Conservation (phyloP, 2,797 vertebrate species). For the Pseudopleuronectes americanus region DNA sequence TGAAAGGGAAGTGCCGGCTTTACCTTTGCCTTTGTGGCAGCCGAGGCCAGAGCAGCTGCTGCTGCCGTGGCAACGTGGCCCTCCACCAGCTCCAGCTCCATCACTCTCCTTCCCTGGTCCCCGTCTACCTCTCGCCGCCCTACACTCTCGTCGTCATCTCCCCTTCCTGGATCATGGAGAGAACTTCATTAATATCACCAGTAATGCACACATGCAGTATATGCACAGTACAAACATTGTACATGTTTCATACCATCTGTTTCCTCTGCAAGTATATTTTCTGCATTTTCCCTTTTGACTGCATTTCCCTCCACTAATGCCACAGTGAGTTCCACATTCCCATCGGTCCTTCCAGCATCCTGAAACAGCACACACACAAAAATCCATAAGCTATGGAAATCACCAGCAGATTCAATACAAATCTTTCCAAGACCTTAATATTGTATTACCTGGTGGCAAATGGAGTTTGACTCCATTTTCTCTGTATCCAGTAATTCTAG, state of each 20-base stretch:
- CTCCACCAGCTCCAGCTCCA: slow-evolving; percentile 92
- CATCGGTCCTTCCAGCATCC: slow-evolving; percentile 61
- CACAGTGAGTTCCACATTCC: slow-evolving; percentile 62
- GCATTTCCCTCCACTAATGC: slow-evolving; percentile 57
- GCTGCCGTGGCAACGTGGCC: slow-evolving; percentile 92
- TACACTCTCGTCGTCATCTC: slow-evolving; percentile 85
- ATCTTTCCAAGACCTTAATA: not conserved
- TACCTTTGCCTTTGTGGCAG: slow-evolving; percentile 98
- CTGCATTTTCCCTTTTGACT: slow-evolving; percentile 80
- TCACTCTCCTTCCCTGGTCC: slow-evolving; percentile 84
- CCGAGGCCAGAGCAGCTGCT: slow-evolving; percentile 93
- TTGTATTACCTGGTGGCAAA: slow-evolving; percentile 84
- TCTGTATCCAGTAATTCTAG: slow-evolving; percentile 82
- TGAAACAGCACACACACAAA: slow-evolving; percentile 33
- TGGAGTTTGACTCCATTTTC: slow-evolving; percentile 85
- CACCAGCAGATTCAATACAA: not conserved
- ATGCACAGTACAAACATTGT: not conserved
- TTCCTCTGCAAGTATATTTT: slow-evolving; percentile 75
- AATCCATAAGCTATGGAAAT: not conserved
- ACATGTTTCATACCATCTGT: slow-evolving; percentile 64
- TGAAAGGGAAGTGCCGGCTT: slow-evolving; percentile 33
- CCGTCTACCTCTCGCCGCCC: slow-evolving; percentile 84
- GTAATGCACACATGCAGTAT: not conserved
- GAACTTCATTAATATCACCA: not conserved
- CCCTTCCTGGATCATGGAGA: slow-evolving; percentile 45